Percentiles rank a stretch among this genome's conserved stretches.
These are phyloP conservation scores for Peucedramus taeniatus DNA, from an alignment of 2,113 vertebrate genomes.

Conservation along the genomic window DNA sequence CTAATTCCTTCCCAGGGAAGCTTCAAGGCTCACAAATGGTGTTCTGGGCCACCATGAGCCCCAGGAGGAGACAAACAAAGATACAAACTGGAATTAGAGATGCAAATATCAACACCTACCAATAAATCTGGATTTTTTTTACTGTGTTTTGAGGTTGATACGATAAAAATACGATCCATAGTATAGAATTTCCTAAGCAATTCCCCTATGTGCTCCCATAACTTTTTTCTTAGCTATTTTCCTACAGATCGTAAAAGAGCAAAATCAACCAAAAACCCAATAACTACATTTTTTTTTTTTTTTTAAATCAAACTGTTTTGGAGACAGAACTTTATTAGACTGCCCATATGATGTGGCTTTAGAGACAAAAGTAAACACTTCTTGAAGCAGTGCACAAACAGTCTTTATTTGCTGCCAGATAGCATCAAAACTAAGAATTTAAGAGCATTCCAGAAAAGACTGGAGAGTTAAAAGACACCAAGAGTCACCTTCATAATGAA, in stretches of 20 bases:
- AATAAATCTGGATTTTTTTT: background rate
- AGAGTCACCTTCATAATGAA: background rate
- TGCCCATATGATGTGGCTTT: background rate
- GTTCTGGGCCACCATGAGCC: background rate
- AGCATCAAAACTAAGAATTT: background rate
- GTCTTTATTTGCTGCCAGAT: background rate
- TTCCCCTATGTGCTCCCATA: background rate
- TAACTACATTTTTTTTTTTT: background rate
- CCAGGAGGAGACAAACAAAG: background rate
- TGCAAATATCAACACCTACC: background rate
- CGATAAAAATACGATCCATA: accelerated
- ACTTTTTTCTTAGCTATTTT: background rate
- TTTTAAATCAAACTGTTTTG: background rate
- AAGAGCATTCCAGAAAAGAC: background rate
- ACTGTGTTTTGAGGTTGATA: background rate
- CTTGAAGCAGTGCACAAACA: background rate
- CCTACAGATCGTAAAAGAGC: background rate
- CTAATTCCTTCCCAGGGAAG: background rate
- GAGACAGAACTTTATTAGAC: background rate
- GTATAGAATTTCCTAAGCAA: background rate
- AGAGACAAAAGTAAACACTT: background rate
- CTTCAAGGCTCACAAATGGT: background rate
- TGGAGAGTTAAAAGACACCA: background rate
- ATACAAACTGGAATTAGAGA: background rate
- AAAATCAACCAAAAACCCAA: background rate